Evolutionary conservation across 2,797 vertebrate species (phyloP), one percentile per base, ranked within the genome.

Genomic region (Notolabrus celidotus): DNA sequence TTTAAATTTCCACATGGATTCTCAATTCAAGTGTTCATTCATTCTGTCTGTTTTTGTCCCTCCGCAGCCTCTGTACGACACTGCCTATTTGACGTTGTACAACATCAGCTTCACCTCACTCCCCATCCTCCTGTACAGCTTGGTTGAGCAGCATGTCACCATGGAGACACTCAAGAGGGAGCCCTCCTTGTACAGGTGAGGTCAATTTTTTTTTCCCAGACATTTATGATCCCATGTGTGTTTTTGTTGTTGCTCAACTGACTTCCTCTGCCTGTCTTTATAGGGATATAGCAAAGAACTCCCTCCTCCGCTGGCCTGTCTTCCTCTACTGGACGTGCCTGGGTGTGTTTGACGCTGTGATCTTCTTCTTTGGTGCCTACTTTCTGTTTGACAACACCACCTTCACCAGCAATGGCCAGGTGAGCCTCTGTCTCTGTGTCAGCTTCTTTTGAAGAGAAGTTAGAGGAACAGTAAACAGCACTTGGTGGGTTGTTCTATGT

Each of bases 101-200:
- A 99, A 99, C 94, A 99, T 99, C 95, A 99, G 97, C 93, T 99
- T 99, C 92, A 99, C 98, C 49, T 99, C 98, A 16, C 96, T 99
- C 78, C 98, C 97, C 80, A 98, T 99, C 92, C 96, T 99, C 59
- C 91, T 99, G 66, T 99, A 98, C 61, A 97, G 98, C 89, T 95
- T 99, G 61, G 94, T 98, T 62, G 98, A 99, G 89, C 96, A 99
- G 82, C 97, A 99, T 12, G 92, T 99, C 83, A 93, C 95, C 90
- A 88, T 94, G 56, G 98, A 99, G 7, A 93, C 95, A 0, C 94
- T 99, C 57, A 96, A 95, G 91, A 95, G 94, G 82, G 96, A 99
- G 56, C 97, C 97, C 9, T 89, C 94, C 23, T 89, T 99, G 27
- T 99, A 99, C 94, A 98, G 95, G 97, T 98, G 88, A 86, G 79